Evolutionary conservation across 2,113 vertebrate species (phyloP), one percentile per base, ranked within the genome.

Genomic region (Xiphophorus hellerii): DNA sequence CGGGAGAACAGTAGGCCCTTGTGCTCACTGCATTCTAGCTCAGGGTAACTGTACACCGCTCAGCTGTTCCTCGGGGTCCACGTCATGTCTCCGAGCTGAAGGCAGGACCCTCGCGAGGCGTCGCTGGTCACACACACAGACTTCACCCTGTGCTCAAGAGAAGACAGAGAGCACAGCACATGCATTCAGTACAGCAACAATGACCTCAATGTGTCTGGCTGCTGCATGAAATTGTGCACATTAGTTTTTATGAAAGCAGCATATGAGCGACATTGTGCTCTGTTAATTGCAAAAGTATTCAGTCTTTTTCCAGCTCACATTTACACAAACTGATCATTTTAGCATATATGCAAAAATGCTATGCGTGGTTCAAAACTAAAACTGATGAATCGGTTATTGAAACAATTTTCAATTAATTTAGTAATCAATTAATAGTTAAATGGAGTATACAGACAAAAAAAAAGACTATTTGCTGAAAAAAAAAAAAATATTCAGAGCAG

Each of bases 21-120:
- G 87, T 93, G 66, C 80, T 79, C 71, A 0, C 70, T 39, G 78
- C 85, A 86, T 91, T 90, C 87, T 88, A 81, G 66, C 74, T 81
- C 86, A 73, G 72, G 60, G 90, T 89, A 93, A 92, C 88, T 72
- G 87, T 80, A 93, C 80, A 91, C 92, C 86, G 4, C 80, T 91
- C 92, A 92, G 92, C 92, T 93, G 92, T 88, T 90, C 84, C 72
- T 76, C 68, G 0, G 81, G 66, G 76, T 76, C 76, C 71, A 60
- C 20, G 71, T 78, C 78, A 79, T 51, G 65, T 75, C 76, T 78
- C 27, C 1, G 35, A 69, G 84, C 76, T 71, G 80, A 60, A 66
- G 79, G 73, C 77, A 39, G 60, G 71, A 69, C 66, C 28, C 71
- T 69, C 62, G 6, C 30, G 81, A 58, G 51, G 39, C 51, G 37